Percentiles rank a stretch among this genome's conserved stretches.
These are phyloP conservation scores for Loriculus beryllinus DNA, from an alignment of 2,797 vertebrate genomes.

Conservation along the genomic window DNA sequence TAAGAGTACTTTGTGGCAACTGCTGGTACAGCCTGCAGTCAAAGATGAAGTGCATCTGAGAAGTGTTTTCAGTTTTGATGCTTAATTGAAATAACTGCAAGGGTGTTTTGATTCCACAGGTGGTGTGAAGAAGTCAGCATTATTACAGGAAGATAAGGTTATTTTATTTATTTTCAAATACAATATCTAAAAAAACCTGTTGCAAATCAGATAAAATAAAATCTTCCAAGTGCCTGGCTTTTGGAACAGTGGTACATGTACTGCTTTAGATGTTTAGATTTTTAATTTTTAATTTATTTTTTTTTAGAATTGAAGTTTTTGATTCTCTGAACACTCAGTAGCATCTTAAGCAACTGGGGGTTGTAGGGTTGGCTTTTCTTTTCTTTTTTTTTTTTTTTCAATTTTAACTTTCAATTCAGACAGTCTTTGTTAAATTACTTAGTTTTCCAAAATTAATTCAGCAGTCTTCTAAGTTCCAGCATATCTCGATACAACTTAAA, in stretches of 20 bases:
- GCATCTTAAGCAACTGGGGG: background rate
- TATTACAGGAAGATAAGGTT: background rate
- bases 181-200: background rate
- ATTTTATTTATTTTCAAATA: background rate
- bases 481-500: background rate
- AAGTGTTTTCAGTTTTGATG: background rate
- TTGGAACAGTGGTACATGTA: background rate
- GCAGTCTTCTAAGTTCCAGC: background rate
- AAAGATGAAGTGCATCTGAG: background rate
- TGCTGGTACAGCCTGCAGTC: background rate
- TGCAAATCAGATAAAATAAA: background rate
- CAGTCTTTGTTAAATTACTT: background rate
- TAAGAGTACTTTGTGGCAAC: background rate
- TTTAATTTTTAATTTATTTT: background rate
- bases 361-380: rapidly evolving
- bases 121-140: background rate
- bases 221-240: background rate
- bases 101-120: background rate
- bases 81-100: background rate
- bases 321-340: background rate
- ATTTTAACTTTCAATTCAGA: background rate
- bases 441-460: background rate
- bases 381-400: background rate
- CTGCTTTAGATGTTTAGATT: background rate
- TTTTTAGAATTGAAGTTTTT: background rate